Evolutionary conservation across 2,888 invertebrate genomes (phyloP), one percentile per base, ranked within the genome.

Genomic region (Drosophila longiperda): DNA sequence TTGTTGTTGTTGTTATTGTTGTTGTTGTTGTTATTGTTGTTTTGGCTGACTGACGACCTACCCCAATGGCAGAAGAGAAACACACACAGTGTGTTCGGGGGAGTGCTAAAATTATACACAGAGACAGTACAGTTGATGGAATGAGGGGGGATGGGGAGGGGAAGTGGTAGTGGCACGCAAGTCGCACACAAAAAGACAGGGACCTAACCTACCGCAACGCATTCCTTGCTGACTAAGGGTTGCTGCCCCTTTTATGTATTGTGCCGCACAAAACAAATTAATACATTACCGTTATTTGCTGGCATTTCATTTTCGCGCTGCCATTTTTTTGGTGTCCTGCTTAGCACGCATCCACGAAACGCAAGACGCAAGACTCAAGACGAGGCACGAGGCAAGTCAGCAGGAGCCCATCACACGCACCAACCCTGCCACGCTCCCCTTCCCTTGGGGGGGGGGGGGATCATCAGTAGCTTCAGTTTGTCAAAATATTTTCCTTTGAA

Each of bases 161-260:
- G 45, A 23, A 45, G 23, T 45, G 45, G 7, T 33, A 49, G 71
- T 55, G 66, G 48, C 78, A 71, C 66, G 62, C 80, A 66, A 66
- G 60, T 34, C 17, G 23, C 17, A 36, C 7, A 54, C 9, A 38
- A 7, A 11, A 7, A 7, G 36, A 26, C 32, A 50, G 17, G 55
- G 64, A 80, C 78, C 89, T 91, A 90, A 91, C 91, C 90, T 90
- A 88, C 91, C 90, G 80, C 90, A 90, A 90, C 91, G 91, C 90
- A 88, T 85, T 90, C 76, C 72, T 61, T 64, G 72, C 77, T 90
- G 80, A 71, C 78, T 78, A 74, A 87, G 90, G 90, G 91, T 91
- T 88, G 91, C 54, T 67, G 42, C n/a, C 17, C 49, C 50, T 42
- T 26, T 36, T 58, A 55, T 45, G 40, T 48, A 60, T 53, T 55